Base-by-base conservation (phyloP, 2,797 vertebrate species). In the Nasua narica region DNA sequence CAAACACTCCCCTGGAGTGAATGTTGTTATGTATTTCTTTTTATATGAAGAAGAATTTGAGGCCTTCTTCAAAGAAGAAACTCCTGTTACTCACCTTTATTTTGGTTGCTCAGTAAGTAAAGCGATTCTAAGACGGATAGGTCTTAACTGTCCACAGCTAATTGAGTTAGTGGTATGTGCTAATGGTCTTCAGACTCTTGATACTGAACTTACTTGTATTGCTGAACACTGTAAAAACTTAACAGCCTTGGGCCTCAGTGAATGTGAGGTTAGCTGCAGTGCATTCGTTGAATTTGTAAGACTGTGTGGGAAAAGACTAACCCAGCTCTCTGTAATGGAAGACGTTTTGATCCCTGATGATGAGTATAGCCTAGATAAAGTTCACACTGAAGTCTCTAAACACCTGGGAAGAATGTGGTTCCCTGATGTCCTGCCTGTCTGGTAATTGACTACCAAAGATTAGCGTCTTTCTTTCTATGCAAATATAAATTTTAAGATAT, bases 21-120 rank as follows among this genome's bases (percentile, higher is more conserved):
- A 99, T 97, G 98, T 99, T 97, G 99, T 99, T 56, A 99, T 99
- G 99, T 99, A 99, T 98, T 99, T 99, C 98, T 99, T 99, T 98
- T 98, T 99, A 85, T 99, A 99, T 0, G 99, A 99, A 97, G 99
- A 99, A 13, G 99, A 99, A 98, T 99, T 99, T 11, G 99, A 99
- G 87, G 99, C 99, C 0, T 99, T 99, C 98, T 99, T 99, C 95
- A 99, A 99, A n/a, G 99, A 99, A 0, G 99, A 99, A 98, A 99
- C 99, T 50, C 99, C 99, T 0, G 99, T 99, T 97, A 99, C 99
- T 11, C 99, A 99, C 97, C 99, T 99, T 54, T 99, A 99, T 98
- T 99, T 99, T 0, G 99, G 99, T 11, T 99, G 99, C 92, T 99
- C 99, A 0, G 99, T 99, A 82, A 99, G 99, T 98, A 99, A 99